Percentiles rank a stretch among this genome's conserved stretches.
Conservation (phyloP, 2,888 invertebrate species). For the Hipparchia sbordonii region DNA sequence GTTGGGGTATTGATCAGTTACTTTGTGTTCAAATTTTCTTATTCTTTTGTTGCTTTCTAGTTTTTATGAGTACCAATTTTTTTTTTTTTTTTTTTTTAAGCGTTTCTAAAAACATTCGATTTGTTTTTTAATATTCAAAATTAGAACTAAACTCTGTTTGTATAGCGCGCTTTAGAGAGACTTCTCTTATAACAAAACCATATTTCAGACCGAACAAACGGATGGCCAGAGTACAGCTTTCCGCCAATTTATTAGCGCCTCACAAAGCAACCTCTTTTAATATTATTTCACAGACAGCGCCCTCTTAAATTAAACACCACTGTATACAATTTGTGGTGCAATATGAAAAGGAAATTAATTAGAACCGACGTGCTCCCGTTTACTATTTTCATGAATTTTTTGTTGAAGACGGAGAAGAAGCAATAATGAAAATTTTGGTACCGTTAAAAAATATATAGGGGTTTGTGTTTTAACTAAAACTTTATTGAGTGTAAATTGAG, state of each 20-base stretch:
- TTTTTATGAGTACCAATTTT: too few species aligned
- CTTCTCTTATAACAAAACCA: not conserved
- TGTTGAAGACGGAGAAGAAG: conserved; percentile 7
- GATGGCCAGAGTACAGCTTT: conserved; percentile 44
- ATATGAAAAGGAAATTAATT: conserved; percentile 41
- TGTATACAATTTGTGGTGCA: conserved; percentile 55
- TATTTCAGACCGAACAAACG: conserved; percentile 23
- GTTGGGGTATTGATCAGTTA: too few species aligned
- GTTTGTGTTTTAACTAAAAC: too few species aligned
- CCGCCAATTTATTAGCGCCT: conserved; percentile 71
- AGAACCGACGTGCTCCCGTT: conserved; percentile 26
- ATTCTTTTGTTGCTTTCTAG: too few species aligned
- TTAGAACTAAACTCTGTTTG: too few species aligned
- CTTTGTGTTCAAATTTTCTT: too few species aligned
- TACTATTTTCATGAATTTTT: conserved; percentile 28
- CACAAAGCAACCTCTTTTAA: conserved; percentile 71
- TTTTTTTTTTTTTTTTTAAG: too few species aligned
- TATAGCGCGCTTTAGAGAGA: not conserved
- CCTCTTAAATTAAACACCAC: conserved; percentile 66
- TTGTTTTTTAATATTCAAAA: too few species aligned
- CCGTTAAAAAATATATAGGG: too few species aligned
- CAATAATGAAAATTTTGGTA: not conserved
- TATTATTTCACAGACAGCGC: conserved; percentile 58
- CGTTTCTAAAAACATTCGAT: too few species aligned
- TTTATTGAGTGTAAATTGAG: too few species aligned